Evolutionary conservation across 1,140 invertebrate species (phyloP), one percentile per base, ranked within the genome.

Genomic region (Camponotus pennsylvanicus): DNA sequence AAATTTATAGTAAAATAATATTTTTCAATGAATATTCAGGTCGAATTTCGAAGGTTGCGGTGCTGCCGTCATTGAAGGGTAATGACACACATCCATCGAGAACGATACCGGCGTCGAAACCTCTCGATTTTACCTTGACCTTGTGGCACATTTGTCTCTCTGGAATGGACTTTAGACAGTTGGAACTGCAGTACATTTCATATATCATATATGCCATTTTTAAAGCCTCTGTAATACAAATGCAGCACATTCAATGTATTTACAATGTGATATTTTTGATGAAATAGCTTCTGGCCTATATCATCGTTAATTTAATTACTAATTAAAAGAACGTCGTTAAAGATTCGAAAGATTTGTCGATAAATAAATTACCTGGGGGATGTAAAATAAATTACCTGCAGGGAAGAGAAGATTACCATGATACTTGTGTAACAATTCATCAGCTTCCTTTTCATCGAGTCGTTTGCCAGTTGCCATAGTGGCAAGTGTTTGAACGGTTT

Each of bases 61-160:
- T 63, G 9, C 64, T 67, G 9, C 90, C 90, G 1, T 91, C 87
- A 55, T 91, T 91, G n/a, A 91, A 91, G 13, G 90, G 90, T 27
- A 91, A 42, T 32, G 87, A 89, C 2, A 89, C 27, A 18, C 63
- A 45, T 42, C 89, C 69, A 11, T 91, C 90, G 21, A 91, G 45
- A 34, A 91, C 11, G 4, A 91, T 21, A 6, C 79, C 85, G 13
- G 89, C 87, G 6, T 91, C 80, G 18, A 85, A 91, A 2, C 90
- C 87, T 8, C 3, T n/a, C 1, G 90, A 91, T 15, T 42, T 87
- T 9, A 91, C n/a, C 3, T 64, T 85, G 21, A 89, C 21, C 13
- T 18, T 85, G 3, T 8, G 32, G 11, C 90, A 91, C 40, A 67
- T 85, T 66, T 52, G 42, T 15, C 21, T 86, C 2, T 87, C 70